phyloP scores from a whole-genome alignment of 2,113 vertebrate genomes.

The Cephalopholis sonnerati region DNA sequence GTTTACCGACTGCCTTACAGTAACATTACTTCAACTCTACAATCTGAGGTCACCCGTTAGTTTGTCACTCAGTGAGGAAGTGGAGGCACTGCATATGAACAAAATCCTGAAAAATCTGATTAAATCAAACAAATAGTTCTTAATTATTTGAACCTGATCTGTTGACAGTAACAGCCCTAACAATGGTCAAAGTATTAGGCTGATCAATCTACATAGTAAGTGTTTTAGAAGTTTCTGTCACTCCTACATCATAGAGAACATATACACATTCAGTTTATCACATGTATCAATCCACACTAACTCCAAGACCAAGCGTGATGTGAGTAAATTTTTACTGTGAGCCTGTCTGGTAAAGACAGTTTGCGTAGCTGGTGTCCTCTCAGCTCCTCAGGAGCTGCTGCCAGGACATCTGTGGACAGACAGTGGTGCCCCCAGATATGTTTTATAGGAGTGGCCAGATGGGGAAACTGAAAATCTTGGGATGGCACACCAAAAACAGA shows the following conservation, averaged over 20 bases:
- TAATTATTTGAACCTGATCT: not conserved
- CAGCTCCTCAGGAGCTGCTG: too few species aligned
- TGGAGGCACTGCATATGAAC: not conserved
- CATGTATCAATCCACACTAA: not conserved
- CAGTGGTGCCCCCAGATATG: too few species aligned
- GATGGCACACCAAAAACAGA: too few species aligned
- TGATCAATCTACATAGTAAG: not conserved
- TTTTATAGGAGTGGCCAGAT: too few species aligned
- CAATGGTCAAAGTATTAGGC: not conserved
- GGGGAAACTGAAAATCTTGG: too few species aligned
- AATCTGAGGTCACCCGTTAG: not conserved
- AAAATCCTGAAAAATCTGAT: too few species aligned
- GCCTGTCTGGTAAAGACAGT: not conserved
- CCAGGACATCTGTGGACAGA: too few species aligned
- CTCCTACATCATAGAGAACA: too few species aligned
- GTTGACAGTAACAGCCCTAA: not conserved
- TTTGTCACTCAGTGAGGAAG: not conserved
- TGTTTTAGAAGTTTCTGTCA: too few species aligned
- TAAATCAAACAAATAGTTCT: too few species aligned
- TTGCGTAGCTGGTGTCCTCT: too few species aligned
- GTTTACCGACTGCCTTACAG: not conserved
- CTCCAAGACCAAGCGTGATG: not conserved
- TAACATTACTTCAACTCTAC: not conserved
- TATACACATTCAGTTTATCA: not conserved
- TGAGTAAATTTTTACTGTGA: not conserved